phyloP scores from a whole-genome alignment of 2,113 vertebrate species.

The Psephotus haematonotus region DNA sequence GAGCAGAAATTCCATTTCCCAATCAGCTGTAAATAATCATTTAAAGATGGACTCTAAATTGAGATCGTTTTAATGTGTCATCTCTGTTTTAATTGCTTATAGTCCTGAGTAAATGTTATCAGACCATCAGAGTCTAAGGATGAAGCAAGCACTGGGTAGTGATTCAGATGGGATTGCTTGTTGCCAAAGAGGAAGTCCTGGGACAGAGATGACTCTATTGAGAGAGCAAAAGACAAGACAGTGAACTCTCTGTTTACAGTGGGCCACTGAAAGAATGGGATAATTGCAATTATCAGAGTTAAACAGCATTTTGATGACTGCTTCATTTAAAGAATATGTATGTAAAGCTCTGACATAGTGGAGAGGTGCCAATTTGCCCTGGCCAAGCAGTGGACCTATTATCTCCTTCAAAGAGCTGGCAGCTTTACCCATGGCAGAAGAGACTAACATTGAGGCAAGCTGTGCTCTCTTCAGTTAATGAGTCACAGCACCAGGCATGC shows the following conservation, averaged over 20 bases:
- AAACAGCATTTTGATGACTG: constrained; percentile 23
- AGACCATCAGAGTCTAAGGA: constrained; percentile 25
- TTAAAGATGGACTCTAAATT: constrained; percentile 27
- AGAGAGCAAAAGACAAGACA: constrained; percentile 57
- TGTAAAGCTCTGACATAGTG: neutral
- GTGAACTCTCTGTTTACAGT: constrained; percentile 69
- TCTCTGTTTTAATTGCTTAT: constrained; percentile 34
- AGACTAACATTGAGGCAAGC: neutral
- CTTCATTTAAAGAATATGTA: neutral
- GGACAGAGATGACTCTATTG: constrained; percentile 30
- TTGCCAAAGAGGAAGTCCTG: constrained; percentile 65
- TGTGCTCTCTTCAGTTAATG: neutral
- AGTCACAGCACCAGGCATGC: neutral
- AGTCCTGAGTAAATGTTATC: constrained; percentile 36
- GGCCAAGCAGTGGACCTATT: neutral
- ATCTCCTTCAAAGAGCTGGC: constrained; percentile 37
- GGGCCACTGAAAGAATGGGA: constrained; percentile 55
- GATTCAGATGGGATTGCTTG: neutral
- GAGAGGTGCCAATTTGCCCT: constrained; percentile 32
- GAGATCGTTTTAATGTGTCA: constrained; percentile 19
- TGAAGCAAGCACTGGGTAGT: constrained; percentile 55
- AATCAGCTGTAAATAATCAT: constrained; percentile 41
- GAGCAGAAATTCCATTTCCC: constrained; percentile 56
- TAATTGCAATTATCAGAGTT: constrained; percentile 62
- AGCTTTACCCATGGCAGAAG: neutral